Evolutionary conservation across 2,113 vertebrate species (phyloP).

Genomic region (Machaerirhynchus nigripectus): DNA sequence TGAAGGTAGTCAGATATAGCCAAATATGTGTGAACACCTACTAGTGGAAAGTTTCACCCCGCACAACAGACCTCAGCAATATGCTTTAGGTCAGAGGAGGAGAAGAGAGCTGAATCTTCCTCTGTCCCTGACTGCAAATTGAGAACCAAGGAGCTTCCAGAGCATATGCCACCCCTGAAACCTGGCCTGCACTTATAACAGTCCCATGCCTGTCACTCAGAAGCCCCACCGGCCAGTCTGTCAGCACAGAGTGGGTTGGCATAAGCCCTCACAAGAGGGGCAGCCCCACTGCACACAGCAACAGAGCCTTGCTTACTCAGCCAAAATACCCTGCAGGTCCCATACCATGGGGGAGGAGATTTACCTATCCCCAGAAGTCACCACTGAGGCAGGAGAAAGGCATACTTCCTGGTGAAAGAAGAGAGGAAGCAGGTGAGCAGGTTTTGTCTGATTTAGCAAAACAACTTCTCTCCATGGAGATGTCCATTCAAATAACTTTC

Average conservation of each 20-base stretch:
- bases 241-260: background rate
- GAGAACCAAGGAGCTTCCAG: background rate
- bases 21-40: background rate
- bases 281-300: fast-evolving
- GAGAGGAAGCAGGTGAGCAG: background rate
- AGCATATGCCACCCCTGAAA: background rate
- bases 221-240: background rate
- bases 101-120: background rate
- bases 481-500: background rate
- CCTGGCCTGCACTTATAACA: background rate
- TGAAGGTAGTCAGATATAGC: background rate
- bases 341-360: background rate
- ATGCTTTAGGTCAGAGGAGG: background rate
- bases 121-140: background rate
- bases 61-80: background rate
- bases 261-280: background rate
- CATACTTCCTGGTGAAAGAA: background rate
- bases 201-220: background rate
- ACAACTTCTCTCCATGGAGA: background rate
- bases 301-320: background rate
- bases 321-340: background rate
- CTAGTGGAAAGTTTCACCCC: background rate
- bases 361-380: background rate
- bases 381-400: background rate
- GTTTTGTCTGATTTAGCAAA: background rate